These are phyloP conservation scores for Leguminivora glycinivorella DNA, from an alignment of 1,140 invertebrate genomes.

Conservation along the genomic window DNA sequence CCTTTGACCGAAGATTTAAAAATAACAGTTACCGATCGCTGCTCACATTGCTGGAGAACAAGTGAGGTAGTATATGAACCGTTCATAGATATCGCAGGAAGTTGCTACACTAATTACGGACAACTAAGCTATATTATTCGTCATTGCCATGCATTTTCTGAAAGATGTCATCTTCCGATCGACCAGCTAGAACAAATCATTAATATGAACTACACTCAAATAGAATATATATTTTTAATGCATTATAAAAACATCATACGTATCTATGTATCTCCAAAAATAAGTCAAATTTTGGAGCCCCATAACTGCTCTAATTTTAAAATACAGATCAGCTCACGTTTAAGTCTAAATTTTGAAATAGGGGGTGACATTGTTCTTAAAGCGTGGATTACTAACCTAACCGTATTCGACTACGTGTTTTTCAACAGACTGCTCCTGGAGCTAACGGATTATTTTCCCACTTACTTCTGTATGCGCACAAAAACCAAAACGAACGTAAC, in stretches of 20 bases:
- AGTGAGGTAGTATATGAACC: not conserved
- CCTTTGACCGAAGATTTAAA: constrained; percentile 33
- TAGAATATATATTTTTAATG: constrained; percentile 42
- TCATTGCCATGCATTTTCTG: constrained; percentile 10
- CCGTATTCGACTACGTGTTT: constrained; percentile 35
- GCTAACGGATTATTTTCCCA: constrained; percentile 40
- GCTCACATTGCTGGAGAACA: constrained; percentile 30
- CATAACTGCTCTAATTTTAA: constrained; percentile 30
- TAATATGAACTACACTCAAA: constrained; percentile 35
- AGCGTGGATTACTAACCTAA: constrained; percentile 38
- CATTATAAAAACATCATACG: constrained; percentile 34
- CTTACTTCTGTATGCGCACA: constrained; percentile 39
- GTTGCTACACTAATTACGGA: constrained; percentile 32
- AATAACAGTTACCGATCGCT: constrained; percentile 39
- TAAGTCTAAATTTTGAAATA: constrained; percentile 36
- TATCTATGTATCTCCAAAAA: constrained; percentile 38
- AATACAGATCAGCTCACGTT: constrained; percentile 25
- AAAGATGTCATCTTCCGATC: constrained; percentile 28
- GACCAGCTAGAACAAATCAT: constrained; percentile 30
- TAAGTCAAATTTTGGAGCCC: constrained; percentile 30
- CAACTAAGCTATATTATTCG: constrained; percentile 33
- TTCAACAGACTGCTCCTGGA: constrained; percentile 30
- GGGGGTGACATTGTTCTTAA: constrained; percentile 39
- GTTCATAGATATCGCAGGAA: not conserved
- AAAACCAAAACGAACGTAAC: constrained; percentile 32